Evolutionary conservation across 2,113 vertebrate genomes (phyloP).

Genomic region (Gorilla gorilla): DNA sequence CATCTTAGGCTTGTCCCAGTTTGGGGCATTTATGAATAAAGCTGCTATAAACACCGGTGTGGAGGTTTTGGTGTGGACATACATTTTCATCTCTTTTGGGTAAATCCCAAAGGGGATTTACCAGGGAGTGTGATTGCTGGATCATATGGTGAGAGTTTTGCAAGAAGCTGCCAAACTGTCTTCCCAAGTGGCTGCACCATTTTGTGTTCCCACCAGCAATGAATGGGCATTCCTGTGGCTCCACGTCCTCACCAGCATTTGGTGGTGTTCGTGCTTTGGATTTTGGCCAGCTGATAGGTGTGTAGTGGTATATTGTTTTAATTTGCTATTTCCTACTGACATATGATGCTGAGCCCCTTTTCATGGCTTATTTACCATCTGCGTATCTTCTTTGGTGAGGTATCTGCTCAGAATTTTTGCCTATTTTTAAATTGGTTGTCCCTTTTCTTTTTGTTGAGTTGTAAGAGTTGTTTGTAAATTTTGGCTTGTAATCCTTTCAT

Average conservation of each 20-base stretch:
- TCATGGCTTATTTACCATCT: background rate
- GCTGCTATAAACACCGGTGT: rapidly evolving
- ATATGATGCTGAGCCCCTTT: rapidly evolving
- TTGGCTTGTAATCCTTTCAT: no score
- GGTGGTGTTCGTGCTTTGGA: background rate
- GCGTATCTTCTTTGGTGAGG: background rate
- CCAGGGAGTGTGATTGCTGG: background rate
- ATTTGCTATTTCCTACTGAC: background rate
- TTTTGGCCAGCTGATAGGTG: background rate
- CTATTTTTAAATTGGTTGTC: no score
- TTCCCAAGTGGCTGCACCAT: rapidly evolving
- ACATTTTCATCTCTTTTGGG: background rate
- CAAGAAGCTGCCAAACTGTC: background rate
- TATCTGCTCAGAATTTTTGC: no score
- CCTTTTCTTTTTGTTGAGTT: no score
- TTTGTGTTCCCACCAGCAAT: background rate
- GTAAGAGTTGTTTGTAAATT: no score
- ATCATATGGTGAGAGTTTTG: background rate
- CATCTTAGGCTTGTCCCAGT: no score
- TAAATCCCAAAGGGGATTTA: no score
- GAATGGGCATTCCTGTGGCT: no score
- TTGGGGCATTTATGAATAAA: background rate
- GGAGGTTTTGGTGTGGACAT: background rate
- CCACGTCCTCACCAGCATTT: rapidly evolving
- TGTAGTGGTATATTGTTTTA: rapidly evolving